Base-by-base conservation (phyloP, 2,888 invertebrate genomes). In the Sinodicranocentrus sp. region DNA sequence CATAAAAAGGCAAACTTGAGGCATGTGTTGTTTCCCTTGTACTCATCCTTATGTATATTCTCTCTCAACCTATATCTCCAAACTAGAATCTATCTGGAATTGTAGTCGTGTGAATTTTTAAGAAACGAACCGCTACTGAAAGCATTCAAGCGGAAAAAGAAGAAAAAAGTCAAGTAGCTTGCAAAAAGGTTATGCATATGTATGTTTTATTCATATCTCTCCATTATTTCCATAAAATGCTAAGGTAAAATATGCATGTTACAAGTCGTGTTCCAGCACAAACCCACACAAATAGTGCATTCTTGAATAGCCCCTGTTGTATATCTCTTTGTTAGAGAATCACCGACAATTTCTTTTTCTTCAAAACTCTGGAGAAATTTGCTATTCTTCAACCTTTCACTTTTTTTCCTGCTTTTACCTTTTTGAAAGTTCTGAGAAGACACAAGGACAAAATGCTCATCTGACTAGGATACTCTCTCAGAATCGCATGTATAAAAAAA, bases 331-430 rank as follows among this genome's bases (percentile, higher is more conserved):
- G 52, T n/a, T 52, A 52, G 3, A 59, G 59, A 59, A 59, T 59
- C 59, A 6, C 59, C 26, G 25, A 25, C 26, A 25, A 59, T 59
- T 23, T 59, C 59, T 33, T n/a, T 39, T 39, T 8, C 17, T 39
- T 65, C 63, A 33, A 65, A 65, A 65, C 63, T 65, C 63, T 65
- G 33, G 63, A 65, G 63, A 65, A 65, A 65, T 65, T 65, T 28
- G 63, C 63, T 33, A 65, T 65, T 65, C 63, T 28, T 65, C 63
- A 65, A 65, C 63, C 63, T 65, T 65, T 65, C 63, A 65, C 63
- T 65, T 33, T 59, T 39, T 48, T n/a, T 3, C 48, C n/a, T n/a
- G 3, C 19, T 52, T 52, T 52, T 52, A 52, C 52, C 52, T 52
- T 52, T 52, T 39, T 39, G 39, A n/a, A n/a, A n/a, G n/a, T n/a